A percentile compares a stretch with the other conserved stretches of the same genome.
These are phyloP conservation scores for Botia kubotai DNA, from an alignment of 2,797 vertebrate genomes.

Conservation along the genomic window DNA sequence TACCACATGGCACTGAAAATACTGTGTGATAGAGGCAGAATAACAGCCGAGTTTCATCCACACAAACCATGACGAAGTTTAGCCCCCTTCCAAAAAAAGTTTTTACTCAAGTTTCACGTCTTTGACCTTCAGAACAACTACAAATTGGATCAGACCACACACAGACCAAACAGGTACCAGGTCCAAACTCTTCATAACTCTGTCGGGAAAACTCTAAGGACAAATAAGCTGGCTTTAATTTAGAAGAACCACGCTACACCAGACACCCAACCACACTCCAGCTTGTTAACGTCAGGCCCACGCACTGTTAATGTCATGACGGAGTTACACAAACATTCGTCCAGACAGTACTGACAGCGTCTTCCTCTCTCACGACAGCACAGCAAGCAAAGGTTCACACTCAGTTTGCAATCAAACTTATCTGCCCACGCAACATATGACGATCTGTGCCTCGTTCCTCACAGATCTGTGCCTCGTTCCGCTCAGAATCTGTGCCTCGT, in stretches of 20 bases:
- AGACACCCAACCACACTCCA: constrained; percentile 57
- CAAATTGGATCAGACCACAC: constrained; percentile 54
- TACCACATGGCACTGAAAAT: not conserved
- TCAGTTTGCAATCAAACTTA: constrained; percentile 55
- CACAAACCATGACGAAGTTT: not conserved
- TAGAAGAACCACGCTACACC: constrained; percentile 49
- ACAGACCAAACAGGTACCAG: constrained; percentile 43
- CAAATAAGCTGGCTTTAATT: constrained; percentile 61
- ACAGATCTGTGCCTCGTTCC: constrained; percentile 54
- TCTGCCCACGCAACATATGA: constrained; percentile 56
- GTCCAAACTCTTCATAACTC: constrained; percentile 37
- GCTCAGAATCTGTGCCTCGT: constrained; percentile 46
- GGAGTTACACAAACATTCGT: constrained; percentile 75
- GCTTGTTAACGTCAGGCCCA: constrained; percentile 71
- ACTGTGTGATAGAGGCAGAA: not conserved
- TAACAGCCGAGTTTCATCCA: not conserved
- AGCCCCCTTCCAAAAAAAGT: constrained; percentile 2
- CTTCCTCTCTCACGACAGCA: constrained; percentile 53
- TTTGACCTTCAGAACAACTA: constrained; percentile 53
- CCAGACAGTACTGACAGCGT: constrained; percentile 62
- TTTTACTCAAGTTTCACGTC: constrained; percentile 42
- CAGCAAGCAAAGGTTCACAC: constrained; percentile 52
- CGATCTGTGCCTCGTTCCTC: constrained; percentile 50
- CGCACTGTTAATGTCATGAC: constrained; percentile 77
- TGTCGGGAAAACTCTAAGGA: constrained; percentile 48